phyloP scores from a whole-genome alignment of 92 coral and sea anemone genomes.

The Porites lobata region DNA sequence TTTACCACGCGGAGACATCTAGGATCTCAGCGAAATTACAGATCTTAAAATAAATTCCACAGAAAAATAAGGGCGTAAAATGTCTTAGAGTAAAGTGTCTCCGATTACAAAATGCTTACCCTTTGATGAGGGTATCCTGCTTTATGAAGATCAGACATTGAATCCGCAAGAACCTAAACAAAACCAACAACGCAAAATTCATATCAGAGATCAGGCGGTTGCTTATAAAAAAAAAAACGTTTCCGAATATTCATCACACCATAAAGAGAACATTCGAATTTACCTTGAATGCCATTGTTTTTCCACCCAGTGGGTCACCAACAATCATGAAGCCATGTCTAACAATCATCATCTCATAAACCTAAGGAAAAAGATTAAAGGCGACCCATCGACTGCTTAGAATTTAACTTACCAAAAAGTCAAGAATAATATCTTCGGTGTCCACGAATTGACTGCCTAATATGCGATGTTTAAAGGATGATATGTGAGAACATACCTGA shows the following conservation, averaged over 20 bases:
- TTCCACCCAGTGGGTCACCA: slow-evolving; percentile 99
- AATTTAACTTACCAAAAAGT: too few species aligned
- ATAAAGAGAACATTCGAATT: neutral
- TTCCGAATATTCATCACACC: neutral
- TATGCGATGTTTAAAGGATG: neutral
- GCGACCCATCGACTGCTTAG: neutral
- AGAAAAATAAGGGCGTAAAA: too few species aligned
- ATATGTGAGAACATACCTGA: slow-evolving; percentile 68
- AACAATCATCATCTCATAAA: slow-evolving; percentile 99
- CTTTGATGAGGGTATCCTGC: slow-evolving; percentile 90
- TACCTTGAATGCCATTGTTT: slow-evolving; percentile 98
- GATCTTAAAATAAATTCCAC: too few species aligned
- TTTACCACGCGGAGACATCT: too few species aligned
- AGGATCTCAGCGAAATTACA: too few species aligned
- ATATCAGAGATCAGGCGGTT: neutral
- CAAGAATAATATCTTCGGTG: too few species aligned
- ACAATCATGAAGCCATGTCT: slow-evolving; percentile 99
- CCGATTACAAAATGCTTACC: slow-evolving; percentile 49
- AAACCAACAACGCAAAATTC: neutral
- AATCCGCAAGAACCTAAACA: slow-evolving; percentile 87
- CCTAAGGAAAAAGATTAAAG: slow-evolving; percentile 53
- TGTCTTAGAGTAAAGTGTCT: neutral
- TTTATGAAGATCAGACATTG: slow-evolving; percentile 94
- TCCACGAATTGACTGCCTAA: too few species aligned
- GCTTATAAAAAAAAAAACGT: neutral